Evolutionary conservation across 2,113 vertebrate genomes (phyloP).

Genomic region (Chionomys nivalis): DNA sequence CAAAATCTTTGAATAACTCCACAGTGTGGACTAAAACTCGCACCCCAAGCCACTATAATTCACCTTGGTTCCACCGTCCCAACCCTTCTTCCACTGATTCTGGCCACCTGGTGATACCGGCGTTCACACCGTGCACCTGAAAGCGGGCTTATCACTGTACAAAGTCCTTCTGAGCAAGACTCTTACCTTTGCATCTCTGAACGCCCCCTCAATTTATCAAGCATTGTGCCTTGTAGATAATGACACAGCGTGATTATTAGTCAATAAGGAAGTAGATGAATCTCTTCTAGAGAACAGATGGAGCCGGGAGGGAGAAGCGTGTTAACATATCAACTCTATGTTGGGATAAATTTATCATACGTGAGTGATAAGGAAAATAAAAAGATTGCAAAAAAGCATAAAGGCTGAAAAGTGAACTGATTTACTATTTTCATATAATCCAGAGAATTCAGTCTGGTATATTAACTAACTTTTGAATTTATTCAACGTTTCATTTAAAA

Average conservation of each 20-base stretch:
- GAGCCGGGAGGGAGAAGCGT: not conserved
- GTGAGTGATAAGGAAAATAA: not conserved
- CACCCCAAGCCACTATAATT: not conserved
- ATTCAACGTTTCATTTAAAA: constrained; percentile 16
- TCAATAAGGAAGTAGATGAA: not conserved
- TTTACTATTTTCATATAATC: not conserved
- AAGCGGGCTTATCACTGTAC: not conserved
- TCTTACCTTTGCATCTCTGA: not conserved
- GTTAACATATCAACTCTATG: not conserved
- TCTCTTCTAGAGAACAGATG: not conserved
- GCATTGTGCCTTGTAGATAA: not conserved
- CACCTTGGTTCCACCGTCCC: not conserved
- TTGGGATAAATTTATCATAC: not conserved
- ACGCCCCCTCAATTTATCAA: not conserved
- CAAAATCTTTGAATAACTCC: not conserved
- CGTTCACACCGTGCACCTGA: not conserved
- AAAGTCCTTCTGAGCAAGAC: not conserved
- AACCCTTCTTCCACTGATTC: not conserved
- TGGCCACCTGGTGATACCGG: not conserved
- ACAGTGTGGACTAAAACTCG: not conserved
- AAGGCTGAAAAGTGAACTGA: not conserved
- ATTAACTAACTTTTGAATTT: not conserved
- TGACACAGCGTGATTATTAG: not conserved
- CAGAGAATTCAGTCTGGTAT: not conserved
- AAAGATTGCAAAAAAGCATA: not conserved